Base-by-base conservation (phyloP, 2,797 vertebrate genomes). In the Micropoecilia bifurca region DNA sequence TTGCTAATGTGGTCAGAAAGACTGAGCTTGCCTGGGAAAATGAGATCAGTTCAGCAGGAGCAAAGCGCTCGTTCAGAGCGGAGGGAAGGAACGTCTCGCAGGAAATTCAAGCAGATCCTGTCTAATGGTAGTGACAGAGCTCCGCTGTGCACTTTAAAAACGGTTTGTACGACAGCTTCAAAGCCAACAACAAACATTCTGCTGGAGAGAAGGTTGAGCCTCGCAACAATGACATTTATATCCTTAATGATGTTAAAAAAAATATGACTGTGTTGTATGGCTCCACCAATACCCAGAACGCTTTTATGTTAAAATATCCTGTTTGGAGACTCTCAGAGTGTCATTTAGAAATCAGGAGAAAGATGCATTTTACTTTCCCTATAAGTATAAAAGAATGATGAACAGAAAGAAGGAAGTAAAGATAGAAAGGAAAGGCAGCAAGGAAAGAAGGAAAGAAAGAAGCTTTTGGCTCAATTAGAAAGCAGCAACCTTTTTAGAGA, bases 71-170 rank as follows among this genome's bases (percentile, higher is more conserved):
- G 71, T 78, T 86, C 69, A 50, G 82, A 74, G 82, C 73, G 76
- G 73, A 80, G 79, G 6, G 3, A 63, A 88, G 59, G 10, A 75
- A 68, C 46, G 71, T 79, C 89, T 90, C 86, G 0, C 30, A 87
- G 87, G 87, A 90, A 90, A 89, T 93, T 74, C 85, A 78, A 79
- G 82, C 76, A 83, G 79, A 83, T 83, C 88, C 75, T 59, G 73
- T 82, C 75, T 74, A 87, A 86, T 83, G 77, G 83, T 82, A 78
- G 68, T 72, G 77, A 88, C 77, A 74, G 68, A 75, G 79, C 86
- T 86, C 81, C 1, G 61, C 73, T 68, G 72, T 74, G 73, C 46
- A 50, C 55, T 55, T 79, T 72, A 66, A 43, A 53, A 25, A 46
- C 57, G n/a, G 22, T 53, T 78, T 71, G 73, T 79, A 71, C 30